These are phyloP conservation scores for Machaerirhynchus nigripectus DNA, from an alignment of 2,113 vertebrate genomes.

Conservation along the genomic window DNA sequence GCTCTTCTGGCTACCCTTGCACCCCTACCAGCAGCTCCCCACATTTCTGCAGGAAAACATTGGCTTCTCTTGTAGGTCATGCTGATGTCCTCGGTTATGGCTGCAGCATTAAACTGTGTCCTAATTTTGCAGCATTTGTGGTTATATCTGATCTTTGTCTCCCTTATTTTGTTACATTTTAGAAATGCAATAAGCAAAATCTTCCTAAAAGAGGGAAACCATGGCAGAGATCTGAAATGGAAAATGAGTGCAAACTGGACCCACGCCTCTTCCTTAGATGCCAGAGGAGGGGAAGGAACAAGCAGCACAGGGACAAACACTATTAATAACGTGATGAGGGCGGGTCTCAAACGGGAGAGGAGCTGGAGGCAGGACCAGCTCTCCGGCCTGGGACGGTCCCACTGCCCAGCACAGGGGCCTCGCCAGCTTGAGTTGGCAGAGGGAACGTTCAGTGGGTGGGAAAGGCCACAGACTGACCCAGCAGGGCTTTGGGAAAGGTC, in stretches of 20 bases:
- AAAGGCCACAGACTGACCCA: constrained; percentile 8
- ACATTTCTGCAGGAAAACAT: background rate
- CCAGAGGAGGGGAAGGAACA: constrained; percentile 17
- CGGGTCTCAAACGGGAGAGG: background rate
- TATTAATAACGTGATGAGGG: constrained; percentile 13
- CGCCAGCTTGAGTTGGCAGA: background rate
- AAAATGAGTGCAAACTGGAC: constrained; percentile 20
- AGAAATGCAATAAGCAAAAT: constrained; percentile 3
- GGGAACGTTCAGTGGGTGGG: background rate
- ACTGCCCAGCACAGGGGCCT: accelerated
- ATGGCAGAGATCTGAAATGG: constrained; percentile 25
- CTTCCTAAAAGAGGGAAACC: background rate
- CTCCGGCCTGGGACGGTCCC: background rate
- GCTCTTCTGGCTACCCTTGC: background rate
- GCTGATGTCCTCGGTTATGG: background rate
- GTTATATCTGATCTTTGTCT: background rate
- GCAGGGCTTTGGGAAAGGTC: constrained; percentile 25
- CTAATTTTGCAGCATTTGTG: background rate
- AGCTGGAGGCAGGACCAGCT: background rate
- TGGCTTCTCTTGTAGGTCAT: background rate
- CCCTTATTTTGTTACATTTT: background rate
- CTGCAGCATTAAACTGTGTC: background rate
- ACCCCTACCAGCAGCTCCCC: background rate
- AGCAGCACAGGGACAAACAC: background rate
- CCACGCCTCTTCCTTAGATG: background rate